Conservation (phyloP, 35 echinoderm and acorn worm species). For the Holothuria glaberrima region DNA sequence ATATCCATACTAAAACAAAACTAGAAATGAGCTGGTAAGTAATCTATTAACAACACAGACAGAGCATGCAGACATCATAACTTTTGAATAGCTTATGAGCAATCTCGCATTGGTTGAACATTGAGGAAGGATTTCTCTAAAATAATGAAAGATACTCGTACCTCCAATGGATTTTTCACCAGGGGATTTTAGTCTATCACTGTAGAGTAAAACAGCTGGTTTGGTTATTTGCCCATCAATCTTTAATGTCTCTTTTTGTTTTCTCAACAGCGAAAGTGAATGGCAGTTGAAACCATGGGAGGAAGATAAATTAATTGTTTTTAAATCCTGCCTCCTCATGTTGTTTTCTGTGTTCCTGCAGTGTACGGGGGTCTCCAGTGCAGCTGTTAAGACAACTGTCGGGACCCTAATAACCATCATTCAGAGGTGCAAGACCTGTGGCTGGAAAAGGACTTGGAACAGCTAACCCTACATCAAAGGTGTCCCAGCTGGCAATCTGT, state of each 20-base stretch:
- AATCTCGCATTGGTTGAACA: too few relatives aligned
- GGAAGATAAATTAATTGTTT: constrained; percentile 70
- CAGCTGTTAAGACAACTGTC: neutral
- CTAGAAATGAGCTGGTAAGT: too few relatives aligned
- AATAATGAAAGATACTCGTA: too few relatives aligned
- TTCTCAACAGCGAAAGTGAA: constrained; percentile 11
- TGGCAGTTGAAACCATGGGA: neutral
- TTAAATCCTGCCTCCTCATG: constrained; percentile 38
- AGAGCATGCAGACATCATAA: too few relatives aligned
- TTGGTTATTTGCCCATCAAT: too few relatives aligned
- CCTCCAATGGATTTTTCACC: too few relatives aligned
- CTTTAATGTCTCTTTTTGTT: neutral
- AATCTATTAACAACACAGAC: too few relatives aligned
- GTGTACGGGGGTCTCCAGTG: neutral
- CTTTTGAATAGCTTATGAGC: too few relatives aligned
- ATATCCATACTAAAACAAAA: too few relatives aligned
- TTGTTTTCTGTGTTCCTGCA: constrained; percentile 47
- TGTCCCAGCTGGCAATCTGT: constrained; percentile 72
- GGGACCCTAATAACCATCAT: neutral
- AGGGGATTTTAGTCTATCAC: too few relatives aligned
- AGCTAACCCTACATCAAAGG: constrained; percentile 67
- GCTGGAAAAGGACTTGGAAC: constrained; percentile 32
- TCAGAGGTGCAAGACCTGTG: neutral
- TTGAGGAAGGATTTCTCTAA: too few relatives aligned
- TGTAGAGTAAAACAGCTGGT: too few relatives aligned